Conservation (phyloP, 2,113 vertebrate species). For the Montifringilla adamsi region DNA sequence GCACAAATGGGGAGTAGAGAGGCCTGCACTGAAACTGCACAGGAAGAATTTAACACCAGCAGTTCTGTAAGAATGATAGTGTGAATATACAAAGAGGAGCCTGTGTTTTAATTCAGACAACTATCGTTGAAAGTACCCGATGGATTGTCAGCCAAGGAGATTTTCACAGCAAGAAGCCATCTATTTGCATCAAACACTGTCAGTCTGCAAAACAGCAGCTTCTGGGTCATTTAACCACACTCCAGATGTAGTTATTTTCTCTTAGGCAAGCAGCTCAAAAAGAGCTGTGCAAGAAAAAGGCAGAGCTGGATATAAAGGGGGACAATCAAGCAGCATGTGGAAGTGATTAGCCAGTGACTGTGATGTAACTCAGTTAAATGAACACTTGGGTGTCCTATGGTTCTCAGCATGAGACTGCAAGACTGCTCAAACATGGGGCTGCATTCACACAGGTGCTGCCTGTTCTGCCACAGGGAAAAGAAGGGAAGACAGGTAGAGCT, state of each 20-base stretch:
- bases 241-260: conserved; percentile 54
- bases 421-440: background rate
- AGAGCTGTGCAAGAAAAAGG: conserved; percentile 21
- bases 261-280: conserved; percentile 18
- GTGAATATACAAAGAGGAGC: conserved; percentile 10
- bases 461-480: background rate
- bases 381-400: background rate
- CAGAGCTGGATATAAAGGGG: background rate
- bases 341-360: conserved; percentile 14
- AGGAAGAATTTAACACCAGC: background rate
- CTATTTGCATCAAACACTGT: conserved; percentile 57
- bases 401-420: background rate
- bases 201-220: conserved; percentile 42
- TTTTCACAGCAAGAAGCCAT: conserved; percentile 44
- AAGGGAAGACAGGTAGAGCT: background rate
- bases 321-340: conserved; percentile 18
- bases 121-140: background rate
- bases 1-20: conserved; percentile 20
- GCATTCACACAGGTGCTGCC: background rate
- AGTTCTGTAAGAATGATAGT: background rate
- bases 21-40: background rate
- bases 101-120: conserved; percentile 13
- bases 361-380: conserved; percentile 42
- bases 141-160: conserved; percentile 24
- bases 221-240: conserved; percentile 66